These are phyloP conservation scores for Piprites chloris DNA, from an alignment of 2,113 vertebrate genomes.

Conservation along the genomic window DNA sequence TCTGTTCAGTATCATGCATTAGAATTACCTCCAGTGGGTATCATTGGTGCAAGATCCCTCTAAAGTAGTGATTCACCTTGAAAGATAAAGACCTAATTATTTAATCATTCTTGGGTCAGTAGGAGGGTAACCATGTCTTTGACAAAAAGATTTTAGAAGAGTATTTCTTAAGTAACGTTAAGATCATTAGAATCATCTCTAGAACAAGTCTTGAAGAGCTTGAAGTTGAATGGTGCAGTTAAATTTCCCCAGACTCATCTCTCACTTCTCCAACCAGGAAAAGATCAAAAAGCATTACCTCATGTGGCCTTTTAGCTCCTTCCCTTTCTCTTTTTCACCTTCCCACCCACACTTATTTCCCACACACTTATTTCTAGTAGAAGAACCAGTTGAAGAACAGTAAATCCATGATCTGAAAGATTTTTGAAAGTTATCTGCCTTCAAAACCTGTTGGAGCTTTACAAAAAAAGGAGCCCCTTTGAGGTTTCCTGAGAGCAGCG, in stretches of 20 bases:
- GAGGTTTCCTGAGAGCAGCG: background rate
- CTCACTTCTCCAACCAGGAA: background rate
- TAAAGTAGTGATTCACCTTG: background rate
- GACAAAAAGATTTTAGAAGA: background rate
- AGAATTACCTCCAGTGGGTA: background rate
- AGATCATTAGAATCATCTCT: background rate
- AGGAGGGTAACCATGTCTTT: background rate
- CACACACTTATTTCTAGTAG: background rate
- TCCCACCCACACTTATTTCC: background rate
- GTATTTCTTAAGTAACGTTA: background rate
- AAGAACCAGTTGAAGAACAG: background rate
- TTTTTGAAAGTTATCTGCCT: background rate
- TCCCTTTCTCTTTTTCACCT: background rate
- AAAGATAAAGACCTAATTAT: background rate
- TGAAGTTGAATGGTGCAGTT: background rate
- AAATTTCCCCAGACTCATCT: background rate
- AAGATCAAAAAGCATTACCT: background rate
- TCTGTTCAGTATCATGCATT: background rate
- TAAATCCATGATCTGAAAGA: background rate
- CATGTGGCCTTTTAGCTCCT: background rate
- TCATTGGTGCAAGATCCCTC: background rate
- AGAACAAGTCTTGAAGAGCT: background rate
- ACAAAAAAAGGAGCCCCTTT: background rate
- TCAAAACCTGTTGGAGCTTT: background rate
- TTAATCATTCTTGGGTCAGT: background rate